Conservation (phyloP, 2,888 invertebrate genomes). For the Megamerina dolium region DNA sequence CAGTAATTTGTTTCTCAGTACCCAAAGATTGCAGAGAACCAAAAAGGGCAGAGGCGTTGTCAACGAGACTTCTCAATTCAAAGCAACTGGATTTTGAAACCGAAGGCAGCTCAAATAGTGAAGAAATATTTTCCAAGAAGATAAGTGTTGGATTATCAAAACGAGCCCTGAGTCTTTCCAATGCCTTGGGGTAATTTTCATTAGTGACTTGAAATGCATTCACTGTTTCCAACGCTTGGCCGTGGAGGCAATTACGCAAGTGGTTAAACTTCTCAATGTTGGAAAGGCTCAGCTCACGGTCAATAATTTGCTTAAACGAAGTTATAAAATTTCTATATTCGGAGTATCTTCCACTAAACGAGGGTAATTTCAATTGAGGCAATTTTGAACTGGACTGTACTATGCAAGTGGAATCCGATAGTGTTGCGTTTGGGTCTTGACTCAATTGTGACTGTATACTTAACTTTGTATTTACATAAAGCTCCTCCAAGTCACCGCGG, state of each 20-base stretch:
- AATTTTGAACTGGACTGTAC: constrained; percentile 1
- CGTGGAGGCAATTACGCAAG: constrained; percentile 5
- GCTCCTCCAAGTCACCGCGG: constrained; percentile 4
- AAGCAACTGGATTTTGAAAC: not conserved
- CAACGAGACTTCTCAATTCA: not conserved
- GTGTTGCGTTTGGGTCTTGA: not conserved
- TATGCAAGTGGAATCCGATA: not conserved
- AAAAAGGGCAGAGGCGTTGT: not conserved
- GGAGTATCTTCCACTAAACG: constrained; percentile 7
- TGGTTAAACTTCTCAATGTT: constrained; percentile 7
- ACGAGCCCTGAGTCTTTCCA: constrained; percentile 7
- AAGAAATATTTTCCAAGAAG: constrained; percentile 3
- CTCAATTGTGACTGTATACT: not conserved
- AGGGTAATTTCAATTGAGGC: constrained; percentile 4
- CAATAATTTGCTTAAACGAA: constrained; percentile 8
- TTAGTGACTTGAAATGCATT: constrained; percentile 7
- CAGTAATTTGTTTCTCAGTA: not conserved
- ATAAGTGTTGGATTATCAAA: constrained; percentile 5
- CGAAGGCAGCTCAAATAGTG: not conserved
- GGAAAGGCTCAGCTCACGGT: constrained; percentile 3
- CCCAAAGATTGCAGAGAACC: not conserved
- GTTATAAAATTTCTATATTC: constrained; percentile 10
- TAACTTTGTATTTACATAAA: constrained; percentile 1
- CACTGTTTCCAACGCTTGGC: constrained; percentile 4
- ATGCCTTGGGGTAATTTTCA: constrained; percentile 15